Evolutionary conservation across 2,113 vertebrate species (phyloP).

Genomic region (Channa maculata): DNA sequence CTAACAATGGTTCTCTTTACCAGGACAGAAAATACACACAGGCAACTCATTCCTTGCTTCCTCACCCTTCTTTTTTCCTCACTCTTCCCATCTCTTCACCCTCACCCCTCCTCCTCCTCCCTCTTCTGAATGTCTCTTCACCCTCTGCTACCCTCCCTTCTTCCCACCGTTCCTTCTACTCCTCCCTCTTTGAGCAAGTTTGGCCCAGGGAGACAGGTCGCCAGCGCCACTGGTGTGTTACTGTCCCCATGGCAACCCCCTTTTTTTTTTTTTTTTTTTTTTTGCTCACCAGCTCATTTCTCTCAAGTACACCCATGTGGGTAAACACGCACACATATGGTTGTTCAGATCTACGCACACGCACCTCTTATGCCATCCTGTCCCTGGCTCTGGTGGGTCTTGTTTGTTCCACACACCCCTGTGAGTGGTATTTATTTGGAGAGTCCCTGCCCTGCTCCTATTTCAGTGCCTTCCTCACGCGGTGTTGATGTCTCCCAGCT

Average conservation of each 20-base stretch:
- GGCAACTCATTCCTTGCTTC: constrained; percentile 29
- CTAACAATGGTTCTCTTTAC: constrained; percentile 4
- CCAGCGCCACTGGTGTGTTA: constrained; percentile 87
- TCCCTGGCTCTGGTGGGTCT: constrained; percentile 63
- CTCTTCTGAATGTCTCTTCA: constrained; percentile 36
- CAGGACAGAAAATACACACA: constrained; percentile 8
- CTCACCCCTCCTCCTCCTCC: constrained; percentile 37
- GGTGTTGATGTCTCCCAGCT: constrained; percentile 71
- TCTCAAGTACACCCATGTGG: constrained; percentile 64
- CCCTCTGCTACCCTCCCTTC: constrained; percentile 51
- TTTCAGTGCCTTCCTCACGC: constrained; percentile 75
- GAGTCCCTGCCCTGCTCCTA: constrained; percentile 79
- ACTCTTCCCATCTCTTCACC: constrained; percentile 20
- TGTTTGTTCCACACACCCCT: constrained; percentile 79
- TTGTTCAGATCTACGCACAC: constrained; percentile 10
- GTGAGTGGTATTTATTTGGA: constrained; percentile 77
- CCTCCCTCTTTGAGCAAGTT: constrained; percentile 77
- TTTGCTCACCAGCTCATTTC: constrained; percentile 63
- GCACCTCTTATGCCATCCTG: constrained; percentile 57
- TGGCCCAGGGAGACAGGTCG: constrained; percentile 84
- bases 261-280: no score
- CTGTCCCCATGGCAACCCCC: constrained; percentile 86
- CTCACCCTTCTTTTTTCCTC: constrained; percentile 25
- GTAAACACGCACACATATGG: constrained; percentile 33
- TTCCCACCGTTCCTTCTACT: constrained; percentile 50